Evolutionary conservation across 2,797 vertebrate species (phyloP).

Genomic region (Xenentodon cancila): DNA sequence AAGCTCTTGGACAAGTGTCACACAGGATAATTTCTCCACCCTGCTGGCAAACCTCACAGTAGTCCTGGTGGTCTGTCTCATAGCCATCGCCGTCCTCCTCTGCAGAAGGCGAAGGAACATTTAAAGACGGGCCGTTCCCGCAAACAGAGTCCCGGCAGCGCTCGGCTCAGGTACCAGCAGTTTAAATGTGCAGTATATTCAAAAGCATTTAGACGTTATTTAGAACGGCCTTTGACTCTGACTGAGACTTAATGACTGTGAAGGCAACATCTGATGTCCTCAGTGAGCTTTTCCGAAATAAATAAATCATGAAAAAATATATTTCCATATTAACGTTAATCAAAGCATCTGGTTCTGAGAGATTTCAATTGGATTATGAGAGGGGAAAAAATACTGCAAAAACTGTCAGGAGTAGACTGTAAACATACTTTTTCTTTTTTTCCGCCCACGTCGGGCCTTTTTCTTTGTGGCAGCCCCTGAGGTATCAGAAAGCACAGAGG

Average conservation of each 20-base stretch:
- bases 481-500: slow-evolving; percentile 92
- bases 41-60: slow-evolving; percentile 99
- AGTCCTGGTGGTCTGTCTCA: slow-evolving; percentile 99
- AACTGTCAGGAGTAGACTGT: slow-evolving; percentile 21
- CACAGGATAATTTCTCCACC: slow-evolving; percentile 98
- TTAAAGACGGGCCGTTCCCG: background rate
- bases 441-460: slow-evolving; percentile 88
- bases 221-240: background rate
- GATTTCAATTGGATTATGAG: slow-evolving; percentile 41
- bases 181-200: background rate
- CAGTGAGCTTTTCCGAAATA: slow-evolving; percentile 32
- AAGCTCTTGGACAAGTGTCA: slow-evolving; percentile 95
- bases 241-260: background rate
- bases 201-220: too few relatives aligned
- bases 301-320: slow-evolving; percentile 27
- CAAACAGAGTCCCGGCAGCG: background rate
- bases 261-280: slow-evolving; percentile 1
- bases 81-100: slow-evolving; percentile 96
- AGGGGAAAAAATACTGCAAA: slow-evolving; percentile 18
- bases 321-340: slow-evolving; percentile 32
- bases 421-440: slow-evolving; percentile 91
- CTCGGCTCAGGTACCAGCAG: background rate
- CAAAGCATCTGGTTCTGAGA: slow-evolving; percentile 47
- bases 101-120: slow-evolving; percentile 51
- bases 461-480: slow-evolving; percentile 89